Conservation (phyloP, 2,888 invertebrate genomes). For the Drosophila prolongata region DNA sequence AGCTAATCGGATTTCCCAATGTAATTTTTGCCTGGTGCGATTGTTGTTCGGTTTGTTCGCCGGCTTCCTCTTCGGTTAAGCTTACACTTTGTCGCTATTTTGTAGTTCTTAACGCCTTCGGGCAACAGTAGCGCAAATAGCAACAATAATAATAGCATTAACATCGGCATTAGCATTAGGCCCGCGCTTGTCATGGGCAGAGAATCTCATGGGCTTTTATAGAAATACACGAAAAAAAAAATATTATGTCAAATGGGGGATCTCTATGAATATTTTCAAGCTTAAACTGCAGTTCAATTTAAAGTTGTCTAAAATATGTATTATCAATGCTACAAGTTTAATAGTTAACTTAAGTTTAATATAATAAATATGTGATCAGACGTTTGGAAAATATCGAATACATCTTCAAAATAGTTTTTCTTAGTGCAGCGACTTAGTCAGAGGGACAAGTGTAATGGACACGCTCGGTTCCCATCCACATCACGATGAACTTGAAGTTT, state of each 20-base stretch:
- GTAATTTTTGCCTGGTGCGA: constrained; percentile 64
- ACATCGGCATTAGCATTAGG: constrained; percentile 41
- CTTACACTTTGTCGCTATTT: constrained; percentile 63
- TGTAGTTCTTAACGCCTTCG: constrained; percentile 53
- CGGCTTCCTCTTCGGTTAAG: constrained; percentile 50
- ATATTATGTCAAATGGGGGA: background rate
- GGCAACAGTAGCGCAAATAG: constrained; percentile 42
- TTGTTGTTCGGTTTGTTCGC: constrained; percentile 49
- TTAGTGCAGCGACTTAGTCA: background rate
- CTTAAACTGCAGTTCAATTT: background rate
- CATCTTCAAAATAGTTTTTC: background rate
- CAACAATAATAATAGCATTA: constrained; percentile 46
- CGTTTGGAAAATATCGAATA: too few species aligned
- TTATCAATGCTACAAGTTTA: too few species aligned
- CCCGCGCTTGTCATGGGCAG: constrained; percentile 49
- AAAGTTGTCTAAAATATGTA: too few species aligned
- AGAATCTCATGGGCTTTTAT: constrained; percentile 35
- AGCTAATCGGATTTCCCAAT: constrained; percentile 60
- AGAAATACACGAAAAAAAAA: constrained; percentile 12
- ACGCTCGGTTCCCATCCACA: constrained; percentile 66
- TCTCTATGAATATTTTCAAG: background rate
- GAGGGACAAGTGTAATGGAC: constrained; percentile 56
- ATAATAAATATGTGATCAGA: too few species aligned
- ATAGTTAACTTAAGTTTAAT: too few species aligned
- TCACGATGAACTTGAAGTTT: constrained; percentile 43